phyloP scores from a whole-genome alignment of 2,888 invertebrate species.

The Calameuta idolon region DNA sequence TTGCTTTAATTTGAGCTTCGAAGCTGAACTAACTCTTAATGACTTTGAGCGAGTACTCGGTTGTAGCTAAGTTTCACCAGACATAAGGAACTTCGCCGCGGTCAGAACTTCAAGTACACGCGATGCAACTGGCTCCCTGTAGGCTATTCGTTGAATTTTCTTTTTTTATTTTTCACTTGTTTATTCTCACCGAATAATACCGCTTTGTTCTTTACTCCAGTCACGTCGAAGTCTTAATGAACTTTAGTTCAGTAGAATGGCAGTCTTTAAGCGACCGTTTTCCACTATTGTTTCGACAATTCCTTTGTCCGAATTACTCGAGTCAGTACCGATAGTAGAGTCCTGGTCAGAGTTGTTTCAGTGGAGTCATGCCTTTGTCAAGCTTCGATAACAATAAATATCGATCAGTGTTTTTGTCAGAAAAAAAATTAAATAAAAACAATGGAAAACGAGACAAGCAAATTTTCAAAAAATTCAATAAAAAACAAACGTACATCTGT shows the following conservation, averaged over 20 bases:
- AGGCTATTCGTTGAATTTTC: not conserved
- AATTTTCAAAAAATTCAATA: not conserved
- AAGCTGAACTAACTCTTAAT: slow-evolving; percentile 39
- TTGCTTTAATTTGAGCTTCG: slow-evolving; percentile 44
- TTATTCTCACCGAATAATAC: slow-evolving; percentile 30
- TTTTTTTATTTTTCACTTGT: slow-evolving; percentile 23
- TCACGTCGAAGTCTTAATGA: slow-evolving; percentile 36
- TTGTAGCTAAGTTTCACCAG: slow-evolving; percentile 39
- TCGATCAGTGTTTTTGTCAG: not conserved
- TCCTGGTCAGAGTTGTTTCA: not conserved
- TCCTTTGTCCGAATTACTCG: not conserved
- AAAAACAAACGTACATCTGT: not conserved
- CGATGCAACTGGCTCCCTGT: not conserved
- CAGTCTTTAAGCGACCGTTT: slow-evolving; percentile 15
- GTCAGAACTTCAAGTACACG: slow-evolving; percentile 20
- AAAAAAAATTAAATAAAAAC: not conserved
- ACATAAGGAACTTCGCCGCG: slow-evolving; percentile 20
- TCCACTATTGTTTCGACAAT: not conserved
- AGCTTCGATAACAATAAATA: not conserved
- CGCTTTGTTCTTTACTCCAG: slow-evolving; percentile 28
- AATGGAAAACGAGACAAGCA: not conserved
- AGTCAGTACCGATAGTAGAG: not conserved
- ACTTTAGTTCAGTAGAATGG: slow-evolving; percentile 43
- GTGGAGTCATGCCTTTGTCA: not conserved
- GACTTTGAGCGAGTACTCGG: slow-evolving; percentile 30